phyloP scores from a whole-genome alignment of 2,888 invertebrate genomes.

The Schizaphis graminum region DNA sequence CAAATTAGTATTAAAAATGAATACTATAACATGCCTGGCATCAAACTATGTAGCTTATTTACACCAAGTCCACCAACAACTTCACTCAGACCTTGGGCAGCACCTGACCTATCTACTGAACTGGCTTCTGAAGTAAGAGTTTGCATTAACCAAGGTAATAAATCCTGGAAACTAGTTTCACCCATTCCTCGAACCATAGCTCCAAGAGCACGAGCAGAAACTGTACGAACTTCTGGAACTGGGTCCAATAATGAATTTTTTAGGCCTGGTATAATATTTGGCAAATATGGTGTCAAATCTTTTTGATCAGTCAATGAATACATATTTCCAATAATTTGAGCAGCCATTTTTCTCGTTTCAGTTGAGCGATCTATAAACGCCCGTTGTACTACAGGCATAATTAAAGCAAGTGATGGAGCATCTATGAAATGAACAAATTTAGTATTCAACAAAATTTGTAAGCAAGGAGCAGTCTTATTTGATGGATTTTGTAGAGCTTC shows the following conservation, averaged over 20 bases:
- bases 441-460: slow-evolving; percentile 94
- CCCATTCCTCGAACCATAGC: slow-evolving; percentile 99
- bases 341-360: slow-evolving; percentile 98
- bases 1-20: neutral
- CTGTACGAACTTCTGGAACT: slow-evolving; percentile 96
- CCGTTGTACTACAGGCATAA: slow-evolving; percentile 99
- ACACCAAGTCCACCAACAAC: slow-evolving; percentile 97
- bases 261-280: slow-evolving; percentile 95
- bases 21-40: slow-evolving; percentile 79
- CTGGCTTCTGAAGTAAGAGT: slow-evolving; percentile 95
- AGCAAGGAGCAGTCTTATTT: slow-evolving; percentile 90
- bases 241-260: slow-evolving; percentile 97
- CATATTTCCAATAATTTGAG: slow-evolving; percentile 99
- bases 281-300: slow-evolving; percentile 95
- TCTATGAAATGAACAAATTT: slow-evolving; percentile 99
- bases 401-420: slow-evolving; percentile 96
- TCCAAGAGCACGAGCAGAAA: slow-evolving; percentile 95
- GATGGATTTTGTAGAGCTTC: slow-evolving; percentile 96
- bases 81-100: slow-evolving; percentile 97
- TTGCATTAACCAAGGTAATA: slow-evolving; percentile 98
- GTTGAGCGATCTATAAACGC: slow-evolving; percentile 98
- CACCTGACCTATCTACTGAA: slow-evolving; percentile 95
- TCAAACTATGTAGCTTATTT: slow-evolving; percentile 93
- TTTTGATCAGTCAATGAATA: slow-evolving; percentile 99
- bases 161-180: slow-evolving; percentile 93